phyloP scores from a whole-genome alignment of 2,797 vertebrate species.

The Sternotherus odoratus region DNA sequence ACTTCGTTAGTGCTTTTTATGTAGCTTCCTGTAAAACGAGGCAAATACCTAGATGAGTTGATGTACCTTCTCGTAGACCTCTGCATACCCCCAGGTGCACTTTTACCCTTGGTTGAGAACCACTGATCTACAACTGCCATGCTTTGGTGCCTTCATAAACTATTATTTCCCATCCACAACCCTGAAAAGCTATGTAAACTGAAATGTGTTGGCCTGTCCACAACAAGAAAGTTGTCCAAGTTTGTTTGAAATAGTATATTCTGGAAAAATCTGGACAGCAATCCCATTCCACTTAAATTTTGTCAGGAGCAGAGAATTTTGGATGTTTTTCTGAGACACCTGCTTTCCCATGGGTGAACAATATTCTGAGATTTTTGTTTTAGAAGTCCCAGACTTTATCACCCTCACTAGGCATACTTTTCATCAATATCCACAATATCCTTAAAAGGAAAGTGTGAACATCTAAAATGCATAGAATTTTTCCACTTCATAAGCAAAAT shows the following conservation, averaged over 20 bases:
- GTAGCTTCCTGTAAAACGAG: too few species aligned
- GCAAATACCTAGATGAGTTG: too few species aligned
- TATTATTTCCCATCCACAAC: neutral
- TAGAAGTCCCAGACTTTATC: neutral
- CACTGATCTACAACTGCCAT: neutral
- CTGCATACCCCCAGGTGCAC: too few species aligned
- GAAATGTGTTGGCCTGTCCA: neutral
- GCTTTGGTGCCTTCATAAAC: neutral
- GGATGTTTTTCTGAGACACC: neutral
- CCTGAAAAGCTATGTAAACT: neutral
- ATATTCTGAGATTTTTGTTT: neutral
- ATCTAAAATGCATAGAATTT: neutral
- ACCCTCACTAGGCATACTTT: rapidly evolving
- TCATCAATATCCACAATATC: neutral
- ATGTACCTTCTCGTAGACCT: too few species aligned
- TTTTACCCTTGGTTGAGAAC: too few species aligned
- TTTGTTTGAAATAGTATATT: neutral
- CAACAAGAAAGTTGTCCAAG: neutral
- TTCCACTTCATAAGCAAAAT: neutral
- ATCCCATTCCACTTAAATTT: neutral
- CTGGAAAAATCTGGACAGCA: neutral
- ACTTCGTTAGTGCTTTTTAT: too few species aligned
- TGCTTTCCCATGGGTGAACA: neutral
- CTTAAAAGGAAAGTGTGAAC: neutral
- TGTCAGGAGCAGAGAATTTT: neutral